Conservation (phyloP, 2,113 vertebrate genomes). For the Maccullochella peelii region DNA sequence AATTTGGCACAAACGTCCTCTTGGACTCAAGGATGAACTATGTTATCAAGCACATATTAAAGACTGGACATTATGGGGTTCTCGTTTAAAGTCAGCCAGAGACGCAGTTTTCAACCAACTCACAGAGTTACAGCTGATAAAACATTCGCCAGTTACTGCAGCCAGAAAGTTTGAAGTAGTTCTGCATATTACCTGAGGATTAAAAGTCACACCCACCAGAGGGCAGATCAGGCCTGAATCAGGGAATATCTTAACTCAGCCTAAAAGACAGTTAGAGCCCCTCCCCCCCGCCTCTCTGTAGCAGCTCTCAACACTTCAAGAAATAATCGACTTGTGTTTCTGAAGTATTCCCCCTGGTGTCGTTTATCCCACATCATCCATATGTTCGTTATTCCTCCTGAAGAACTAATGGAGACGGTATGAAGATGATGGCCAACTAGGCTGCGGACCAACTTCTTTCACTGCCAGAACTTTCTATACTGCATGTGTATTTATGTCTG, state of each 20-base stretch:
- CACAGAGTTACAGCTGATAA: too few relatives aligned
- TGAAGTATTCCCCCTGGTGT: slow-evolving; percentile 32
- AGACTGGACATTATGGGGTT: too few relatives aligned
- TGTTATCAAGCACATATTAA: too few relatives aligned
- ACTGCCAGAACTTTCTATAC: slow-evolving; percentile 11
- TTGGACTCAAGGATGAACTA: too few relatives aligned
- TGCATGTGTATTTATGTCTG: background rate
- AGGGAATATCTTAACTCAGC: background rate
- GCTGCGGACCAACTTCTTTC: slow-evolving; percentile 13
- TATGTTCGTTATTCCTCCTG: slow-evolving; percentile 37
- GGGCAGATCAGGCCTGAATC: background rate
- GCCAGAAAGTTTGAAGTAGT: background rate
- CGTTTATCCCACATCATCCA: slow-evolving; percentile 9
- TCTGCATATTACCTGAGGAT: background rate
- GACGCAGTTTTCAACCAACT: too few relatives aligned
- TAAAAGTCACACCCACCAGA: background rate
- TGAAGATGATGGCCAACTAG: slow-evolving; percentile 22
- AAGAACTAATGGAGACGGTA: slow-evolving; percentile 30
- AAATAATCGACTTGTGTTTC: background rate
- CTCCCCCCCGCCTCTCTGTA: background rate
- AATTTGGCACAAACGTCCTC: too few relatives aligned
- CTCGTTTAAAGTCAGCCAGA: too few relatives aligned
- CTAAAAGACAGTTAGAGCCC: background rate
- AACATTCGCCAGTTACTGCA: too few relatives aligned
- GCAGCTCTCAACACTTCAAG: background rate